Base-by-base conservation (phyloP, 2,113 vertebrate species). In the Lepidiolamprologus cunningtoni region DNA sequence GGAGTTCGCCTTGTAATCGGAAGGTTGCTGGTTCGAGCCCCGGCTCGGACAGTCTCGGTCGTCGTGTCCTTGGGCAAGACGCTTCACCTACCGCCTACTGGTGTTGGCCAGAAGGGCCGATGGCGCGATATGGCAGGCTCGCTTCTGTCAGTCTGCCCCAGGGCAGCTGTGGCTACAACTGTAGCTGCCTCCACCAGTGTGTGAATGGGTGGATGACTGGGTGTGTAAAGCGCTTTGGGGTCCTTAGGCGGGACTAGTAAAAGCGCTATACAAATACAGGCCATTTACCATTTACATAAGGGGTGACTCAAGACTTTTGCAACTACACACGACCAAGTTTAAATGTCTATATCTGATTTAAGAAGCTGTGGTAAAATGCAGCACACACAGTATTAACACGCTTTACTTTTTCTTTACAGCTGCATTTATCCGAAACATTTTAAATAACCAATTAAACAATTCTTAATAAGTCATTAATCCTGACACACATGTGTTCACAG, bases 51-150 rank as follows among this genome's bases (percentile, higher is more conserved):
- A 5, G 37, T 40, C 37, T 40, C 10, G 0, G 9, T 37, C 1
- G 9, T 37, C 0, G 37, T 11, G 37, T 40, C 37, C 10, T 40
- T 40, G 10, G 37, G 10, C 37, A 5, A 40, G 10, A 40, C 10
- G 0, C 37, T 40, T 40, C 37, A 11, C 10, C 37, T 40, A 0
- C 37, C 10, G 0, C 5, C 37, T 40, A 2, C 37, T 40, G 37
- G 35, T 37, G 35, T 0, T 37, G 35, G 35, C 9, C 9, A 33
- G 31, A 33, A 33, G 31, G 35, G 35, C 4, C 10, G 37, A 40
- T 40, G 37, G 37, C 1, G 37, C 10, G 10, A 40, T 40, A 40
- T 40, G 37, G 37, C 37, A 40, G 37, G 0, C 37, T 40, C 10
- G 10, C 10, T 40, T 40, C 37, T 40, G 37, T 40, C 37, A 40